These are phyloP conservation scores for Diogma glabrata DNA, from an alignment of 2,888 invertebrate species.

Conservation along the genomic window DNA sequence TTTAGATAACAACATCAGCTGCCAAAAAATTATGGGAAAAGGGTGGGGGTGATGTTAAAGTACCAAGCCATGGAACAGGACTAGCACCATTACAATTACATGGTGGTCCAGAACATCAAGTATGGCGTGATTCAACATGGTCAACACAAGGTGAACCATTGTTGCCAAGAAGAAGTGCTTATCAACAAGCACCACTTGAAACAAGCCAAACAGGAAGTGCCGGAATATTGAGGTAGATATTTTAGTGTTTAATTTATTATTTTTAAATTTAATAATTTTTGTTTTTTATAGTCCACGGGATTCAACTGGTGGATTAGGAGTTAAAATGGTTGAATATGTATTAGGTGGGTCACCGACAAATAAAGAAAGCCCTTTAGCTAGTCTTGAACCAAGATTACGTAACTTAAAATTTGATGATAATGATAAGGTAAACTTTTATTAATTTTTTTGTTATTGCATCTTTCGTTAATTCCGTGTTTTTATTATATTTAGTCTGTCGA, in stretches of 20 bases:
- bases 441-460: background rate
- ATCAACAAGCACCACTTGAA: slow-evolving; percentile 48
- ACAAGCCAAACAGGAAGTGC: slow-evolving; percentile 41
- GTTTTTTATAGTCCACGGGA: slow-evolving; percentile 63
- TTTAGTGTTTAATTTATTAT: background rate
- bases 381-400: slow-evolving; percentile 52
- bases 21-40: slow-evolving; percentile 89
- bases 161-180: slow-evolving; percentile 63
- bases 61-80: slow-evolving; percentile 45
- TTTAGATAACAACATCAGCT: slow-evolving; percentile 85
- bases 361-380: slow-evolving; percentile 47
- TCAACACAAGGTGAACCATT: slow-evolving; percentile 77
- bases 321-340: slow-evolving; percentile 98
- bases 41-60: slow-evolving; percentile 63
- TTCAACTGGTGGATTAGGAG: slow-evolving; percentile 81
- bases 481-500: slow-evolving; percentile 29
- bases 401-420: slow-evolving; percentile 47
- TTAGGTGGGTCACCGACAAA: slow-evolving; percentile 82
- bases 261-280: slow-evolving; percentile 1
- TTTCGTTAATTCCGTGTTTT: slow-evolving; percentile 8
- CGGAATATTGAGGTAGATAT: slow-evolving; percentile 33
- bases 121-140: slow-evolving; percentile 91
- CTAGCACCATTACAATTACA: slow-evolving; percentile 60
- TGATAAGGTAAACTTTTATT: slow-evolving; percentile 32
- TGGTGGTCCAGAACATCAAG: slow-evolving; percentile 50